Percentiles rank a stretch among this genome's conserved stretches.
phyloP scores from a whole-genome alignment of 2,113 vertebrate genomes.

The Natator depressus region DNA sequence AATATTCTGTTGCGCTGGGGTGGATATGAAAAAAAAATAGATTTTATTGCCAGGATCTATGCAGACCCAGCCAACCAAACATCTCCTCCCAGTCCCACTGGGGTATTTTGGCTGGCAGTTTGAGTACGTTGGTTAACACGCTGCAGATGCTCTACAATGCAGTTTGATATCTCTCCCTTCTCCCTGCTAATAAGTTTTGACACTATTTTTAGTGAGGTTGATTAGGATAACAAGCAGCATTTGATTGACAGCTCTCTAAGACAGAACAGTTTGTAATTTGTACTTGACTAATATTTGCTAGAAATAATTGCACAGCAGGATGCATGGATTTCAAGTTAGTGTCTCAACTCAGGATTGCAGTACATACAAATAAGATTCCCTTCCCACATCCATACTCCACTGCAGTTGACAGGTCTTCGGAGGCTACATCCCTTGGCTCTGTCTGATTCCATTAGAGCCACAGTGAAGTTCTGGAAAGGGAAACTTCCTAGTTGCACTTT shows the following conservation, averaged over 20 bases:
- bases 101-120: background rate
- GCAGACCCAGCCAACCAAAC: fast-evolving
- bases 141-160: background rate
- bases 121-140: fast-evolving
- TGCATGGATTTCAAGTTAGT: conserved; percentile 49
- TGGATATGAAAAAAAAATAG: background rate
- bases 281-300: conserved; percentile 50
- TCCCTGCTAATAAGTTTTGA: conserved; percentile 25
- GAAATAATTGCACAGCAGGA: conserved; percentile 61
- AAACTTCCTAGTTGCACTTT: background rate
- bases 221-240: conserved; percentile 64
- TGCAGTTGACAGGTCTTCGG: background rate
- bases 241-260: conserved; percentile 68
- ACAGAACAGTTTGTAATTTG: conserved; percentile 66
- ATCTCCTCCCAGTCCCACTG: fast-evolving
- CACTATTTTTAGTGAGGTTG: conserved; percentile 69
- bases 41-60: fast-evolving
- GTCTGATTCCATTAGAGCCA: background rate
- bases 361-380: conserved; percentile 61
- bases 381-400: background rate
- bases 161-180: background rate
- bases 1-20: background rate
- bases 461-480: background rate
- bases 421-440: background rate
- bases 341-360: conserved; percentile 51